Evolutionary conservation across 2,888 invertebrate genomes (phyloP).

Genomic region (Agrotis clavis): DNA sequence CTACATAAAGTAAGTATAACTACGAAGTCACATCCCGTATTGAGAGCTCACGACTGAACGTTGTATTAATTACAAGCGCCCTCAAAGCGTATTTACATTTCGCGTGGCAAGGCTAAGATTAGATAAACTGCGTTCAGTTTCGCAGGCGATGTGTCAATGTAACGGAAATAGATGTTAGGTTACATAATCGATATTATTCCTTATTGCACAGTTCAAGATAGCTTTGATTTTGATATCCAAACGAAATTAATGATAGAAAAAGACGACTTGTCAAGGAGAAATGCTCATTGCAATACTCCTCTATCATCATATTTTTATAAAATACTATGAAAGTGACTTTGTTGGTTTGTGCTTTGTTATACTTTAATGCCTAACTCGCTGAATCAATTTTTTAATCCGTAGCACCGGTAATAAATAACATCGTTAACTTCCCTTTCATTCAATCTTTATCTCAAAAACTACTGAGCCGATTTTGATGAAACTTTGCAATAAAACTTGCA

Average conservation of each 20-base stretch:
- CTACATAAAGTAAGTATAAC: not conserved
- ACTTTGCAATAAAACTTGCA: no score
- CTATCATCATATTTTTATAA: no score
- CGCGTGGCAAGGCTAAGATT: constrained; percentile 41
- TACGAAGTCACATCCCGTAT: constrained; percentile 6
- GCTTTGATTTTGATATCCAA: not conserved
- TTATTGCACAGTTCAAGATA: not conserved
- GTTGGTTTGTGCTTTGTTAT: no score
- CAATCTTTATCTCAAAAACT: no score
- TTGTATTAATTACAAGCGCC: constrained; percentile 43
- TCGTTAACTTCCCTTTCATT: no score
- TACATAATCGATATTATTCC: constrained; percentile 22
- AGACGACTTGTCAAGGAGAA: no score
- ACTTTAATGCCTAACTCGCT: no score
- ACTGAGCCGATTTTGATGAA: no score
- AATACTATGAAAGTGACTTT: no score
- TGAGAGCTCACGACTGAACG: constrained; percentile 31
- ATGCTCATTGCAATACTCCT: no score
- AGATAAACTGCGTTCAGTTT: constrained; percentile 31
- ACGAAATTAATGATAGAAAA: not conserved
- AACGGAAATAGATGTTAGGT: constrained; percentile 7
- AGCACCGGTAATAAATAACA: no score
- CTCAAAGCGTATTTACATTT: constrained; percentile 46
- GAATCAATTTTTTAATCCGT: no score
- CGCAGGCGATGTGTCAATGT: constrained; percentile 16